phyloP scores from a whole-genome alignment of 2,797 vertebrate species.

The Danio choprae region DNA sequence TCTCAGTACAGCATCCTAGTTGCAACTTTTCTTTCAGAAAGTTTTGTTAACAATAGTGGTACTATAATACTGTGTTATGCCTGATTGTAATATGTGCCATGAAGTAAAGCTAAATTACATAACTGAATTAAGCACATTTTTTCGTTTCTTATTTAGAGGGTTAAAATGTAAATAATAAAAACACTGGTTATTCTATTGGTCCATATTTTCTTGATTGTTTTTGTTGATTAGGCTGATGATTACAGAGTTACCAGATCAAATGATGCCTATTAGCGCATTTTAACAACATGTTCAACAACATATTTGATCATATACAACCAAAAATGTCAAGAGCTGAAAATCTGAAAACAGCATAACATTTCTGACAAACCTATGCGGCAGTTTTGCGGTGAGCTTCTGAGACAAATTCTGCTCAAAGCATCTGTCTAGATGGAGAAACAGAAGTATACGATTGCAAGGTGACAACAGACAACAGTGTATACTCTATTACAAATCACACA shows the following conservation, averaged over 20 bases:
- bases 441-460: background rate
- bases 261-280: background rate
- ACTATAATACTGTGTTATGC: too few relatives aligned
- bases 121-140: too few relatives aligned
- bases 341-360: background rate
- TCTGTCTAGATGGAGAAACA: conserved; percentile 74
- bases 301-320: background rate
- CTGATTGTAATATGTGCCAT: too few relatives aligned
- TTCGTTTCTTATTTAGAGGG: background rate
- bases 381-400: conserved; percentile 83
- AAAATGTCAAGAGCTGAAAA: background rate
- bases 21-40: too few relatives aligned
- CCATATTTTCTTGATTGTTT: too few relatives aligned
- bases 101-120: too few relatives aligned
- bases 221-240: background rate
- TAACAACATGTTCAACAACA: background rate
- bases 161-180: background rate
- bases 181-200: background rate
- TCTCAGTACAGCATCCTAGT: too few relatives aligned
- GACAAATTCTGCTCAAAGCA: conserved; percentile 75
- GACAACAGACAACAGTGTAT: background rate
- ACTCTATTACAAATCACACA: background rate
- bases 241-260: background rate
- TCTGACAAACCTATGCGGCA: conserved; percentile 84
- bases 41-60: too few relatives aligned